Evolutionary conservation across 2,888 invertebrate species (phyloP).

Genomic region (Oscheius sp.): DNA sequence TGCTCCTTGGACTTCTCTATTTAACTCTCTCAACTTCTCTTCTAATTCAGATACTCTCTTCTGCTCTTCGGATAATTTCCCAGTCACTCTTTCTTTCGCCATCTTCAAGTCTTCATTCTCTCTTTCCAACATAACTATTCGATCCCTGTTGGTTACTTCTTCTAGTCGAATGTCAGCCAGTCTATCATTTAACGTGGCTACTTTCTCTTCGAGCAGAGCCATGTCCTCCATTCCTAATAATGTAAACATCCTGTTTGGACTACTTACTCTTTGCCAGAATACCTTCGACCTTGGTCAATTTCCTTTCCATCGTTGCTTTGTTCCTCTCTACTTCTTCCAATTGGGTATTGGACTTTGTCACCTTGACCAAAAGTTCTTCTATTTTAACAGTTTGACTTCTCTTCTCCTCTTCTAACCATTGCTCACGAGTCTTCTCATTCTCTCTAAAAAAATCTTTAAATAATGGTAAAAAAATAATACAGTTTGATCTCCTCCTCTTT

Average conservation of each 20-base stretch:
- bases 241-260: background rate
- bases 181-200: slow-evolving; percentile 37
- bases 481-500: slow-evolving; percentile 13
- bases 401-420: slow-evolving; percentile 33
- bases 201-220: slow-evolving; percentile 33
- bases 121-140: slow-evolving; percentile 37
- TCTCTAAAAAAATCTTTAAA: slow-evolving; percentile 24
- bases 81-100: slow-evolving; percentile 31
- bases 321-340: slow-evolving; percentile 11
- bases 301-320: slow-evolving; percentile 9
- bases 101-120: slow-evolving; percentile 40
- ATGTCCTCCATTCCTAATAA: slow-evolving; percentile 29
- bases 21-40: slow-evolving; percentile 38
- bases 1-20: slow-evolving; percentile 37
- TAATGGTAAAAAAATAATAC: background rate
- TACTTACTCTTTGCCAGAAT: slow-evolving; percentile 19
- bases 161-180: slow-evolving; percentile 32
- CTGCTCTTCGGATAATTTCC: slow-evolving; percentile 37
- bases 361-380: slow-evolving; percentile 36
- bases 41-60: slow-evolving; percentile 38
- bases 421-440: slow-evolving; percentile 35
- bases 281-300: slow-evolving; percentile 10
- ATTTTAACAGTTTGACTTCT: slow-evolving; percentile 35
- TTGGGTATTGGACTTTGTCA: slow-evolving; percentile 14
- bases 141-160: slow-evolving; percentile 32